Evolutionary conservation across 2,888 invertebrate species (phyloP), one percentile per base, ranked within the genome.

Genomic region (Polietes domitor): DNA sequence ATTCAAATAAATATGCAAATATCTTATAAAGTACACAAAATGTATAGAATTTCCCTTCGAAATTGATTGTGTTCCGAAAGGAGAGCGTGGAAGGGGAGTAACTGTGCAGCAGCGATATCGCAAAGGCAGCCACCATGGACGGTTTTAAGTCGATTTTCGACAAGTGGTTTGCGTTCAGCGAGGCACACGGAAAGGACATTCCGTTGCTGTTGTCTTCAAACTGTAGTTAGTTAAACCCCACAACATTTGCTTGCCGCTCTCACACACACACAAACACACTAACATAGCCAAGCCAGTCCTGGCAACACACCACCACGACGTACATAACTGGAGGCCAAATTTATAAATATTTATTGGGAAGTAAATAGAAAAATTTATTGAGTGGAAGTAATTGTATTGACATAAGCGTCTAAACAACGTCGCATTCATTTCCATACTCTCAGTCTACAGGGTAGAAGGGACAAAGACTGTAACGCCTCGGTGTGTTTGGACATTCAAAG

Each of bases 311-410:
- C 68, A 68, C 68, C 10, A 63, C 47, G 41, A n/a, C 53, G 15
- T 68, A 68, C 80, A 74, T 26, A 78, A 81, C 84, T 81, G 37
- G 37, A 76, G 81, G 84, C 81, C 65, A 76, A 79, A 79, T 84
- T 75, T 84, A 76, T 84, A 79, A 84, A 84, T 79, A 81, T 84
- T 84, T 84, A 84, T 84, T 84, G 84, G 79, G 81, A 84, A 84
- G 84, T 81, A 84, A 84, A 81, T 81, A 84, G 81, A 84, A 81
- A 84, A 84, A 81, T 63, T 79, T 81, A 84, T 84, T 84, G 76
- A 84, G 84, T 81, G 84, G 81, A 81, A 84, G 61, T 81, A 84
- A 84, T 81, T 76, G 78, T 79, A 84, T 84, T 81, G 84, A 77
- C 81, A 76, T 63, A 81, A 84, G 78, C 76, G 78, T 81, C 75